Conservation (phyloP, 2,888 invertebrate species). For the Pseudeuparius sepicola region DNA sequence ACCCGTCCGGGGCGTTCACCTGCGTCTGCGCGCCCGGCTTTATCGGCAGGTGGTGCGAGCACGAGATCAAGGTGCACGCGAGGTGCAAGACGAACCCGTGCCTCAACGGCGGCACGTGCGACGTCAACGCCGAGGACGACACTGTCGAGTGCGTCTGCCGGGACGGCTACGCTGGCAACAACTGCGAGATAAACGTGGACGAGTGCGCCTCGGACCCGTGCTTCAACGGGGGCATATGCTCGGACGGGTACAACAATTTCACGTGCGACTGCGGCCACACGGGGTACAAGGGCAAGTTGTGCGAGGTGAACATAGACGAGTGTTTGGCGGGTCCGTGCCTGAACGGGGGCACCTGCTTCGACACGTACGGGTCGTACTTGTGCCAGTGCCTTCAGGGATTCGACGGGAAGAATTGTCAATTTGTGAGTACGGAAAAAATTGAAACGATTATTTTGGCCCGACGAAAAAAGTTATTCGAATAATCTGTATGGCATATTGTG, state of each 20-base stretch:
- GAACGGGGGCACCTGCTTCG: slow-evolving; percentile 69
- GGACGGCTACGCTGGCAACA: slow-evolving; percentile 53
- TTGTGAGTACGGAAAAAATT: too few relatives aligned
- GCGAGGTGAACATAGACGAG: slow-evolving; percentile 73
- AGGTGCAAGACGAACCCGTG: slow-evolving; percentile 67
- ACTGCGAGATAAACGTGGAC: slow-evolving; percentile 65
- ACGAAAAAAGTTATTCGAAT: too few relatives aligned
- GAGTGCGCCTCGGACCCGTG: slow-evolving; percentile 67
- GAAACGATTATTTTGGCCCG: too few relatives aligned
- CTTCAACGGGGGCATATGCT: slow-evolving; percentile 54
- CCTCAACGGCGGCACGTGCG: slow-evolving; percentile 67
- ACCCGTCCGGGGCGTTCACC: slow-evolving; percentile 54
- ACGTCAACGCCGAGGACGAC: slow-evolving; percentile 45
- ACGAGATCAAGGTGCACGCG: slow-evolving; percentile 57
- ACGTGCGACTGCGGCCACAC: slow-evolving; percentile 69
- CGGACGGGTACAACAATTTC: slow-evolving; percentile 63
- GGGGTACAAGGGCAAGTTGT: slow-evolving; percentile 62
- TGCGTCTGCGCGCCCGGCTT: slow-evolving; percentile 62
- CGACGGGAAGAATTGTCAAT: slow-evolving; percentile 69
- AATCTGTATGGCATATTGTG: too few relatives aligned
- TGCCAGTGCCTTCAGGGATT: slow-evolving; percentile 74
- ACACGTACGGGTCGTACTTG: slow-evolving; percentile 69
- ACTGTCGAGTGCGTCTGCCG: slow-evolving; percentile 25
- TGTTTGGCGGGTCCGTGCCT: slow-evolving; percentile 59
- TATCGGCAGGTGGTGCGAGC: slow-evolving; percentile 62